Conservation (phyloP, 1,140 invertebrate species). For the Chrysopa pallens region DNA sequence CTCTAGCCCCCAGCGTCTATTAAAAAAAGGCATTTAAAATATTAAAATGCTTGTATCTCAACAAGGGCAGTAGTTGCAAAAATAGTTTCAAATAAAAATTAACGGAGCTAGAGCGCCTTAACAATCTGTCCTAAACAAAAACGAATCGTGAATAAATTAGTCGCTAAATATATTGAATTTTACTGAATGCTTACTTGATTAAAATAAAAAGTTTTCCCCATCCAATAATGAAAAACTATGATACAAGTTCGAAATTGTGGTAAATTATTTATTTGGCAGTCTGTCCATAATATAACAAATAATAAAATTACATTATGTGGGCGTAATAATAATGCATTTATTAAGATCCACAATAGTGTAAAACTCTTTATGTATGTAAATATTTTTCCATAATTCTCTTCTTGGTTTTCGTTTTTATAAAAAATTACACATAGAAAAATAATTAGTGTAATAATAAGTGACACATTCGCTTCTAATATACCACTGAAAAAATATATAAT, state of each 20-base stretch:
- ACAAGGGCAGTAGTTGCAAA: no score
- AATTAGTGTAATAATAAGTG: conserved; percentile 23
- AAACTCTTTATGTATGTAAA: conserved; percentile 4
- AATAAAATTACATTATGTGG: conserved; percentile 61
- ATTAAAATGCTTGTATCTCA: no score
- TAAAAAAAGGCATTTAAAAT: no score
- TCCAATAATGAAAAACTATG: conserved; percentile 38
- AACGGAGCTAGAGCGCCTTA: no score
- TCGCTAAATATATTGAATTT: background rate
- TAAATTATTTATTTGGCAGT: conserved; percentile 26
- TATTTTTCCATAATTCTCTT: conserved; percentile 10
- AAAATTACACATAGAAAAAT: conserved; percentile 8
- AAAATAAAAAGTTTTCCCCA: conserved; percentile 56
- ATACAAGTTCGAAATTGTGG: conserved; percentile 16
- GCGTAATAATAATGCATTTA: conserved; percentile 45
- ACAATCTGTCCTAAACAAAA: no score
- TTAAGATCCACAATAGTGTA: conserved; percentile 31
- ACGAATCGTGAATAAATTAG: no score
- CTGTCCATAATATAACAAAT: conserved; percentile 36
- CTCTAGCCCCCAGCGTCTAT: no score
- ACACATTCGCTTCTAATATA: conserved; percentile 2
- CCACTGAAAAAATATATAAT: background rate
- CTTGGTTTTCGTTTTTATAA: conserved; percentile 10
- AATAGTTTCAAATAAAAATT: no score
- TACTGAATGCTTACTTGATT: conserved; percentile 38